Base-by-base conservation (phyloP, 2,797 vertebrate genomes). In the Pitangus sulphuratus region DNA sequence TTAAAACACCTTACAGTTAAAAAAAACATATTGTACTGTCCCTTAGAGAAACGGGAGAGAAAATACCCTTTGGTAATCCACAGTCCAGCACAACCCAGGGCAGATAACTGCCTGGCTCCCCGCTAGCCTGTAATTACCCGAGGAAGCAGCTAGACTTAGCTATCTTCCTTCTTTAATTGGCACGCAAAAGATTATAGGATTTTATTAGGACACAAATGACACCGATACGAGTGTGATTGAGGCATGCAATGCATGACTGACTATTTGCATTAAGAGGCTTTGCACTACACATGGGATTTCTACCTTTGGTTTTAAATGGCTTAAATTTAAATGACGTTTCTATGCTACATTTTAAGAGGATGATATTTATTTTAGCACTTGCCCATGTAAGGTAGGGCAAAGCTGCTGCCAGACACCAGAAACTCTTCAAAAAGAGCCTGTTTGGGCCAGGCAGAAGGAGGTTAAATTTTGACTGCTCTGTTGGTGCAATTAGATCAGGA, bases 71-170 rank as follows among this genome's bases (percentile, higher is more conserved):
- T 80, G 81, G 75, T 95, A 97, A 91, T 72, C 94, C 98, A 78
- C 68, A 91, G 97, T 97, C 97, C 97, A 96, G 97, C 97, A 97
- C 97, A 96, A 93, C 89, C 89, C 81, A 47, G 26, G 81, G 93
- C 95, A 92, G 95, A 95, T 95, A 98, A 98, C 98, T 98, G 98
- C 97, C 98, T 98, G 98, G 98, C 98, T 99, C 99, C 99, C 98
- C 98, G 97, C 98, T 97, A 98, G 98, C 97, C 97, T 96, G 97
- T 96, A 97, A 98, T 98, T 97, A 98, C 97, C 97, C 97, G 76
- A 98, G 98, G 98, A 98, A 98, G 98, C 94, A 94, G 84, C 79
- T 45, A 65, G 79, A 86, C 74, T 84, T 62, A 69, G 93, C 86
- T 72, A 82, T 93, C 95, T 95, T 87, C 74, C 76, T 50, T 51